Evolutionary conservation across 2,888 invertebrate genomes (phyloP).

Genomic region (Neelides folsomi): DNA sequence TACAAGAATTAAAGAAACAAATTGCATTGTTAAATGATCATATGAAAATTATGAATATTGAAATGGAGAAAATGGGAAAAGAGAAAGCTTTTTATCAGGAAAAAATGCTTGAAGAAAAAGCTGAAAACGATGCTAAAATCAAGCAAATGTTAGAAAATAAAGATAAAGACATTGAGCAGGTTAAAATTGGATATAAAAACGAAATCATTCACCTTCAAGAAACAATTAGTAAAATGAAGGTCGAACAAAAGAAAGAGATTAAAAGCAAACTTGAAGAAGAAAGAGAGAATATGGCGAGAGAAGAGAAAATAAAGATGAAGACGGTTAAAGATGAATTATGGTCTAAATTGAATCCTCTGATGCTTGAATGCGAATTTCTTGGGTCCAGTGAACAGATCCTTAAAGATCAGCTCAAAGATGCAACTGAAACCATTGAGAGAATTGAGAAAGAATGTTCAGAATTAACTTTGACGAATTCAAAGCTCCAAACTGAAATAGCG

Average conservation of each 20-base stretch:
- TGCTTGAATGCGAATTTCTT: slow-evolving; percentile 6
- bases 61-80: slow-evolving; percentile 6
- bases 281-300: slow-evolving; percentile 5
- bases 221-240: slow-evolving; percentile 6
- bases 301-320: slow-evolving; percentile 8
- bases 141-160: slow-evolving; percentile 6
- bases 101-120: slow-evolving; percentile 11
- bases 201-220: slow-evolving; percentile 13
- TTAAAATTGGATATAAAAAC: slow-evolving; percentile 8
- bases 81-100: slow-evolving; percentile 13
- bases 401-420: slow-evolving; percentile 5
- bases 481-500: background rate
- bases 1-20: slow-evolving; percentile 11
- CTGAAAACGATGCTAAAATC: slow-evolving; percentile 10
- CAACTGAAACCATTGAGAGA: no score
- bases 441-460: no score
- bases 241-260: background rate
- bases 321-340: slow-evolving; percentile 5
- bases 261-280: slow-evolving; percentile 13
- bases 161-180: slow-evolving; percentile 7
- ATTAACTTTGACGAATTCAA: no score
- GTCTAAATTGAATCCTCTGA: slow-evolving; percentile 4
- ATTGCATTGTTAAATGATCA: background rate
- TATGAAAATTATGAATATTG: background rate
- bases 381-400: slow-evolving; percentile 3